Percentiles rank a stretch among this genome's conserved stretches.
phyloP scores from a whole-genome alignment of 1,140 invertebrate species.

The Drosophila chauvacae region DNA sequence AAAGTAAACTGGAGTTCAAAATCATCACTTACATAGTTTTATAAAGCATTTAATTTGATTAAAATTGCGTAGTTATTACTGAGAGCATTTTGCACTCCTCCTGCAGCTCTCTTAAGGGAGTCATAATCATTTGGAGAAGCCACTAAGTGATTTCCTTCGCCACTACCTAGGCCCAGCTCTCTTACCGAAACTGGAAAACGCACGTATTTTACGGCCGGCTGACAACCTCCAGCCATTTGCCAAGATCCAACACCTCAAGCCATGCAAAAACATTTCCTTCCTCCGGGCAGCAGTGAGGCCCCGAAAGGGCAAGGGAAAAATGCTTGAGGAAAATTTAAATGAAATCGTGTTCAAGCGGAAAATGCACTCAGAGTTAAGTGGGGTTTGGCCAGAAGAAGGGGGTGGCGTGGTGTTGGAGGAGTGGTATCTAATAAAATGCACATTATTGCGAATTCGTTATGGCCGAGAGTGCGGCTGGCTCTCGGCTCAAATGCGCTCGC shows the following conservation, averaged over 20 bases:
- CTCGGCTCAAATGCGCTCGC: conserved; percentile 15
- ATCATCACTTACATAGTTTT: background rate
- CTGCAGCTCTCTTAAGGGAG: background rate
- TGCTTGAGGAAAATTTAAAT: conserved; percentile 70
- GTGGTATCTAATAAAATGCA: conserved; percentile 71
- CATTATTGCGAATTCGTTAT: conserved; percentile 79
- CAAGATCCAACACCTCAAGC: conserved; percentile 54
- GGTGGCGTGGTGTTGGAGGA: conserved; percentile 2
- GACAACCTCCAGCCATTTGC: conserved; percentile 58
- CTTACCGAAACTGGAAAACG: conserved; percentile 13
- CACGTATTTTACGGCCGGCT: conserved; percentile 23
- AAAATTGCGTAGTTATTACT: background rate
- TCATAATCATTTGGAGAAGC: background rate
- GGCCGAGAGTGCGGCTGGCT: conserved; percentile 46
- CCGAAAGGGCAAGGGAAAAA: conserved; percentile 65
- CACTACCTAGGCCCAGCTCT: conserved; percentile 3
- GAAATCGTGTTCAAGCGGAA: conserved; percentile 78
- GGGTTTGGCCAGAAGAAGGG: conserved; percentile 14
- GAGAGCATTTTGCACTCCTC: no score
- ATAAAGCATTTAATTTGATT: background rate
- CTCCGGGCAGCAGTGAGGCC: conserved; percentile 28
- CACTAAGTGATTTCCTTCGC: conserved; percentile 2
- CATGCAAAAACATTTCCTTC: conserved; percentile 64
- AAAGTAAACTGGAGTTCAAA: background rate
- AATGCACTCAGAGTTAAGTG: conserved; percentile 65